Conservation (phyloP, 2,113 vertebrate species). For the Bagarius yarrelli region DNA sequence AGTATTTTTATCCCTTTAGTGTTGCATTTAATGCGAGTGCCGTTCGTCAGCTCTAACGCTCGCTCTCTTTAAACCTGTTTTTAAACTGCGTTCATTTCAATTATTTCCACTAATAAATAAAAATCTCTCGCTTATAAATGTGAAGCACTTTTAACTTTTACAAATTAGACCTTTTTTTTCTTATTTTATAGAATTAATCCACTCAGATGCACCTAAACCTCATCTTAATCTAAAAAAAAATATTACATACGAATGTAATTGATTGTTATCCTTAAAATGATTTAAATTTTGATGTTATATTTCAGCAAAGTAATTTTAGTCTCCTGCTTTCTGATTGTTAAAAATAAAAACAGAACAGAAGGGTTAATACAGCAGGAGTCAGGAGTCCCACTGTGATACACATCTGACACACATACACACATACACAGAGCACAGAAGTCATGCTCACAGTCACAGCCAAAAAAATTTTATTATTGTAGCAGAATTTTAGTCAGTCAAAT, state of each 20-base stretch:
- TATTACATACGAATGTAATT: not conserved
- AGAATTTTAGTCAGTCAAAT: no score
- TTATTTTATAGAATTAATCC: not conserved
- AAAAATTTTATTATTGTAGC: not conserved
- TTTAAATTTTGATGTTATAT: not conserved
- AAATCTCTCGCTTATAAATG: no score
- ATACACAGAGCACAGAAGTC: not conserved
- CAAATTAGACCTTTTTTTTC: not conserved
- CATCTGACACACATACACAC: conserved; percentile 10
- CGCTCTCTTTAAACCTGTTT: no score
- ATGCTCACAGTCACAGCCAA: not conserved
- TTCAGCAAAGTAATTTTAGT: not conserved
- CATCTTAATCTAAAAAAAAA: not conserved
- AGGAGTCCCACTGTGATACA: not conserved
- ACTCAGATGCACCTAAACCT: not conserved
- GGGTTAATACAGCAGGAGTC: not conserved
- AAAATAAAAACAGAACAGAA: conserved; percentile 13
- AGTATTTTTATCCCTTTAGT: not conserved
- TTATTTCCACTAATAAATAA: no score
- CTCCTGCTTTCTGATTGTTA: not conserved
- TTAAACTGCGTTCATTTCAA: no score
- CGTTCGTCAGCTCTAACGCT: no score
- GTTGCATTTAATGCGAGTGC: not conserved
- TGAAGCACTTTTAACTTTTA: not conserved
- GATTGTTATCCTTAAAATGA: not conserved